A percentile compares a stretch with the other conserved stretches of the same genome.
Conservation (phyloP, 2,113 vertebrate species). For the Chaetops frenatus region DNA sequence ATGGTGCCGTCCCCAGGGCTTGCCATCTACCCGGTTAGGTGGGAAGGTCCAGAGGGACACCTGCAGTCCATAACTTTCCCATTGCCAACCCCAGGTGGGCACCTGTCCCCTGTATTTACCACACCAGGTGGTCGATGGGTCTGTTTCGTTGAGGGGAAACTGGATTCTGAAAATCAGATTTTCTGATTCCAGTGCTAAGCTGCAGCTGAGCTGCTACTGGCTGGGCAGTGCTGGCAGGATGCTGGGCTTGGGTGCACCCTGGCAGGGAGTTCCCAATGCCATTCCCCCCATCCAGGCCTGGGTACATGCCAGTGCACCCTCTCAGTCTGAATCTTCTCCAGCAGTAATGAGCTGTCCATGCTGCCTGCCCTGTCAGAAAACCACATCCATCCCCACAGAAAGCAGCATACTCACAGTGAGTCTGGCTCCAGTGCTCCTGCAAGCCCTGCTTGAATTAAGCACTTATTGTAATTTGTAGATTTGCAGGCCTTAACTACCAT, state of each 20-base stretch:
- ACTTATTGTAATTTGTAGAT: not conserved
- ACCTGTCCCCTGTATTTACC: too few relatives aligned
- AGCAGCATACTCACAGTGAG: not conserved
- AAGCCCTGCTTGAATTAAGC: not conserved
- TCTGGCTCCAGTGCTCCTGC: not conserved
- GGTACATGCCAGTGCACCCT: not conserved
- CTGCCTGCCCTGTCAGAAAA: not conserved
- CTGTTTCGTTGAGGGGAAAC: not conserved
- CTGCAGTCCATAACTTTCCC: not conserved
- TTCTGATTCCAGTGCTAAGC: not conserved
- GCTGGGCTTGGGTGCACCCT: not conserved
- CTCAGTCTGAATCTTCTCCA: not conserved
- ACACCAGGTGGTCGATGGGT: fast-evolving
- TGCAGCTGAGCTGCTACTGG: not conserved
- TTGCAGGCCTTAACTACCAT: not conserved
- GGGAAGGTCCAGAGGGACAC: not conserved
- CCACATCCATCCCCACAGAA: not conserved
- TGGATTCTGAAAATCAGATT: not conserved
- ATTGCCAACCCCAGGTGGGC: not conserved
- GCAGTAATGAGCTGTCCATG: not conserved
- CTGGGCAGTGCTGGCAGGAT: not conserved
- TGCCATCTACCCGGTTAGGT: not conserved
- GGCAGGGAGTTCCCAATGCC: not conserved
- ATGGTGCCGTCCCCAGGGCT: not conserved
- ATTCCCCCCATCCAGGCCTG: not conserved